Evolutionary conservation across 2,113 vertebrate species (phyloP).

Genomic region (Odontesthes bonariensis): DNA sequence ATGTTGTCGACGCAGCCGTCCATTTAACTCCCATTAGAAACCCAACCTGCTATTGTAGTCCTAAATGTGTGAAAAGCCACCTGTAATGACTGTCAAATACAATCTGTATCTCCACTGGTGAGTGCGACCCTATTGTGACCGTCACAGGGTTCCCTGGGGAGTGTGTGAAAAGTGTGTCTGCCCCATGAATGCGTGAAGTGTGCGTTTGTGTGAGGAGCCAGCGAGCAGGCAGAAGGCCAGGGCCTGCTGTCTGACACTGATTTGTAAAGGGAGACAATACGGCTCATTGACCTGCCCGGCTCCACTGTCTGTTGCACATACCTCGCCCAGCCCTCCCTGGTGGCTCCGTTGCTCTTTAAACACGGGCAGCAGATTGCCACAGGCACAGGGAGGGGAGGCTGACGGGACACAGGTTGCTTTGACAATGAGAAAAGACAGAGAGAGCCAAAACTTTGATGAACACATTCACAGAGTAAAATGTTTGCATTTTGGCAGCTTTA

Average conservation of each 20-base stretch:
- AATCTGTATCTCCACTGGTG: constrained; percentile 68
- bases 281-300: constrained; percentile 80
- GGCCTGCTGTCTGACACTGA: constrained; percentile 85
- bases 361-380: constrained; percentile 78
- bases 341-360: constrained; percentile 68
- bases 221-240: constrained; percentile 80
- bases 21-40: constrained; percentile 66
- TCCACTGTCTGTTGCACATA: constrained; percentile 84
- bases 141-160: constrained; percentile 52
- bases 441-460: constrained; percentile 22
- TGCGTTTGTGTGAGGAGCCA: constrained; percentile 27
- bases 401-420: constrained; percentile 77
- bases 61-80: constrained; percentile 66
- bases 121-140: constrained; percentile 69
- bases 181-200: constrained; percentile 38
- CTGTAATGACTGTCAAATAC: constrained; percentile 76
- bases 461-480: constrained; percentile 7
- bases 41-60: constrained; percentile 48
- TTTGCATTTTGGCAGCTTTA: background rate
- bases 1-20: constrained; percentile 7
- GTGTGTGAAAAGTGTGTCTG: constrained; percentile 66
- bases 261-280: constrained; percentile 85
- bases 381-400: constrained; percentile 28
- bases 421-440: constrained; percentile 77
- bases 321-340: constrained; percentile 63